phyloP scores from a whole-genome alignment of 53 echinoderm and acorn worm species.

The Stichopus horrens region DNA sequence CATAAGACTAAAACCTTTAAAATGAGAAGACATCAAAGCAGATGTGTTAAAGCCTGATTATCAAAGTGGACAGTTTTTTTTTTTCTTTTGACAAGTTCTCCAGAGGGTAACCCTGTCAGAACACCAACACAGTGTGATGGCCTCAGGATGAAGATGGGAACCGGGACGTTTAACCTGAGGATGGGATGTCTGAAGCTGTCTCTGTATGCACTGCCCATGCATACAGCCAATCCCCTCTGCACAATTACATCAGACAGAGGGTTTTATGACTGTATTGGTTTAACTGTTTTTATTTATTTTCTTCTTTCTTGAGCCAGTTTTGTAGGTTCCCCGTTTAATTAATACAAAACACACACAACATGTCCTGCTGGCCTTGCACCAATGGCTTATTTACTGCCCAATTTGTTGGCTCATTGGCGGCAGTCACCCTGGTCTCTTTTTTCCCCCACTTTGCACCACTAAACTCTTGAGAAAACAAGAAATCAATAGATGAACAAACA shows the following conservation, averaged over 20 bases:
- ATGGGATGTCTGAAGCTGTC: background rate
- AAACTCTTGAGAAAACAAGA: conserved; percentile 33
- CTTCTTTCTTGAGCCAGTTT: no score
- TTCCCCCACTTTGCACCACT: conserved; percentile 24
- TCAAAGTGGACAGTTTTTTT: background rate
- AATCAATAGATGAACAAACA: conserved; percentile 30
- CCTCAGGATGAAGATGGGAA: background rate
- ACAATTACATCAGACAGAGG: no score
- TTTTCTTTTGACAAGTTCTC: background rate
- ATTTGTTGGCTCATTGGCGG: conserved; percentile 37
- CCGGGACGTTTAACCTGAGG: background rate
- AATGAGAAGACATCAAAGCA: background rate
- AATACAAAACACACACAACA: conserved; percentile 40
- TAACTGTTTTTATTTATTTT: conserved; percentile 15
- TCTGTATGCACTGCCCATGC: background rate
- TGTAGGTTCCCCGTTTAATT: background rate
- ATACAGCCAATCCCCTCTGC: no score
- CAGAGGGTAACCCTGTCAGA: background rate
- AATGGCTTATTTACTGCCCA: conserved; percentile 15
- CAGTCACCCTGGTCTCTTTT: conserved; percentile 9
- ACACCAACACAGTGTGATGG: background rate
- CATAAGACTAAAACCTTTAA: background rate
- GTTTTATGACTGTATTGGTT: background rate
- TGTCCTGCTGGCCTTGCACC: conserved; percentile 11
- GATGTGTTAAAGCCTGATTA: background rate